These are phyloP conservation scores for Epinephelus moara DNA, from an alignment of 2,113 vertebrate species.

Conservation along the genomic window DNA sequence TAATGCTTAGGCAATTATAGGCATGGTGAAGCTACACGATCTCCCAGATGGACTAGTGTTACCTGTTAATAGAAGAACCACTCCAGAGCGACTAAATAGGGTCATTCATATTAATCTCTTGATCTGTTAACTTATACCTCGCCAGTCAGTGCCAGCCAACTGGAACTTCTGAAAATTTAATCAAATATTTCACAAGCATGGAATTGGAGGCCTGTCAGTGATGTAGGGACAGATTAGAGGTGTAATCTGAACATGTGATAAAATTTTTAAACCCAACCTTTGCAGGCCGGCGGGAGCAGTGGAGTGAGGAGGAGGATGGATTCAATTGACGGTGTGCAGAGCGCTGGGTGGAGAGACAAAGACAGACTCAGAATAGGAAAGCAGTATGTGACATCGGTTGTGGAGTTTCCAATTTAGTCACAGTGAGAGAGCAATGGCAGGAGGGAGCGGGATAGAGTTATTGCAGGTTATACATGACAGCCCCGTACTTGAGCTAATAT, in stretches of 20 bases:
- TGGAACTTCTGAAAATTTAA: constrained; percentile 41
- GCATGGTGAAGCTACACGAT: neutral
- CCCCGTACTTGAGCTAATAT: constrained; percentile 5
- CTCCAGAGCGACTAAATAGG: neutral
- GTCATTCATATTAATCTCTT: constrained; percentile 31
- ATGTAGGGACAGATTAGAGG: constrained; percentile 31
- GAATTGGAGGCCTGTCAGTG: constrained; percentile 21
- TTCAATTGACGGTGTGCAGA: neutral
- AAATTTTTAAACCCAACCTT: constrained; percentile 31
- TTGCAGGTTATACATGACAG: constrained; percentile 25
- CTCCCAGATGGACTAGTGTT: neutral
- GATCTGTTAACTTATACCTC: constrained; percentile 4
- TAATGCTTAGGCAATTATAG: neutral
- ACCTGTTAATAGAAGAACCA: neutral
- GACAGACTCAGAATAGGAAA: constrained; percentile 6
- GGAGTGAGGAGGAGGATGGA: neutral
- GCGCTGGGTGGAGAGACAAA: constrained; percentile 8
- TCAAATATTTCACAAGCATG: constrained; percentile 20
- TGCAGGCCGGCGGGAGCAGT: neutral
- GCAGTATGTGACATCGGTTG: neutral
- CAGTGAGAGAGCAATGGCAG: neutral
- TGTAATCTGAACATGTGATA: constrained; percentile 44
- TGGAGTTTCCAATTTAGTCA: constrained; percentile 16
- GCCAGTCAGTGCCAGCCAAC: constrained; percentile 13
- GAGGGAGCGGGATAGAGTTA: constrained; percentile 7